Conservation (phyloP, 2,888 invertebrate genomes). For the Agrotis exclamationis region DNA sequence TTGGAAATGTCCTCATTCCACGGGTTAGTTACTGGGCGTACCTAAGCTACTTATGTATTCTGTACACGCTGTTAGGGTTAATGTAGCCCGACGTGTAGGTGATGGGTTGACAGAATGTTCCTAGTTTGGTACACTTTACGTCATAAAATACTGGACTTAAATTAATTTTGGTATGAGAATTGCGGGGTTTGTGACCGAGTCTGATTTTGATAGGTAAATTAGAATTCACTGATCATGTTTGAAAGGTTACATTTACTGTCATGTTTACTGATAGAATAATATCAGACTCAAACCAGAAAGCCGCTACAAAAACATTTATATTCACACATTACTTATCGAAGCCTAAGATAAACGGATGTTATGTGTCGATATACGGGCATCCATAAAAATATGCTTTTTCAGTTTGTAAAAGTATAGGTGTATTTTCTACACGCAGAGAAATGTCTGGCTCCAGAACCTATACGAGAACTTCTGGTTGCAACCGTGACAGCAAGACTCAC, state of each 20-base stretch:
- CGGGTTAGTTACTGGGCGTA: neutral
- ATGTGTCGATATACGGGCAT: slow-evolving; percentile 15
- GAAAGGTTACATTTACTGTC: neutral
- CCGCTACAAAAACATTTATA: neutral
- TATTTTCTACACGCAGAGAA: no score
- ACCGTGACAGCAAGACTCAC: no score
- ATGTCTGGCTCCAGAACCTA: no score
- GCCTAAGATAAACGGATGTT: slow-evolving; percentile 14
- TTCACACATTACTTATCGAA: slow-evolving; percentile 27
- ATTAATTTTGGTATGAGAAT: slow-evolving; percentile 4
- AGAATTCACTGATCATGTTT: neutral
- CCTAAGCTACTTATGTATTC: slow-evolving; percentile 32
- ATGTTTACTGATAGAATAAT: neutral
- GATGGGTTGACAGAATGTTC: slow-evolving; percentile 31
- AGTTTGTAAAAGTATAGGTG: neutral
- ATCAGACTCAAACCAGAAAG: neutral
- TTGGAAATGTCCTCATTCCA: slow-evolving; percentile 4
- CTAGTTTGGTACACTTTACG: slow-evolving; percentile 10
- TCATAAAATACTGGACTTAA: slow-evolving; percentile 19
- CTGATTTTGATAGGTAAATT: neutral
- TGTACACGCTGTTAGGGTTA: slow-evolving; percentile 23
- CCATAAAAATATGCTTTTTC: slow-evolving; percentile 14
- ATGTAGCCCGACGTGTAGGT: slow-evolving; percentile 27
- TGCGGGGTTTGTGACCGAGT: neutral
- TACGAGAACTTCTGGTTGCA: no score